Conservation (phyloP, 2,797 vertebrate species). For the Champsocephalus esox region DNA sequence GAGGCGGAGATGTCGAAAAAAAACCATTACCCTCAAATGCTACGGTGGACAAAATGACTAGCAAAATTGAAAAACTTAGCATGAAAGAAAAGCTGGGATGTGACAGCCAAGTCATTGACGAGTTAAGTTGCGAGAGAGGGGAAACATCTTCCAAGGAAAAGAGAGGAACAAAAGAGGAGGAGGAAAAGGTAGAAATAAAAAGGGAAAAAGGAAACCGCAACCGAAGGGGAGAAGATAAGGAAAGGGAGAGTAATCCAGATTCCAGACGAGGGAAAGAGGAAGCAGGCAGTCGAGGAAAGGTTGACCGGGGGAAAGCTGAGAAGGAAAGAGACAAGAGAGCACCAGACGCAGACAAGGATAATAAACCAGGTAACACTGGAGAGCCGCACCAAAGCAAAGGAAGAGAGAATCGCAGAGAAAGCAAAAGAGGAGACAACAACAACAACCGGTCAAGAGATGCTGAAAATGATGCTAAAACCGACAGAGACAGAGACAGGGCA, state of each 20-base stretch:
- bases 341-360: conserved; percentile 52
- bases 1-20: conserved; percentile 36
- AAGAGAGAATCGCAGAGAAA: conserved; percentile 63
- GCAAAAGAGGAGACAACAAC: conserved; percentile 58
- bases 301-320: conserved; percentile 61
- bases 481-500: conserved; percentile 32
- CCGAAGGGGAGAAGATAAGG: conserved; percentile 67
- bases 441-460: conserved; percentile 50
- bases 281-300: conserved; percentile 43
- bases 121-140: conserved; percentile 42
- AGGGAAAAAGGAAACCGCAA: conserved; percentile 66
- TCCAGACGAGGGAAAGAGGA: conserved; percentile 57
- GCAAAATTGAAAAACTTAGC: conserved; percentile 85
- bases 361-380: conserved; percentile 49
- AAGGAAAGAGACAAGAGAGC: conserved; percentile 55
- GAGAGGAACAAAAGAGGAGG: conserved; percentile 51
- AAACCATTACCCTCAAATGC: conserved; percentile 30
- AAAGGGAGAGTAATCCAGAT: conserved; percentile 64
- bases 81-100: conserved; percentile 70
- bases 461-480: conserved; percentile 63
- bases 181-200: conserved; percentile 65
- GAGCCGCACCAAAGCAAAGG: conserved; percentile 76
- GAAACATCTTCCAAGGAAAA: conserved; percentile 61
- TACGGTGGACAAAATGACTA: conserved; percentile 77
- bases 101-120: conserved; percentile 37